phyloP scores from a whole-genome alignment of 1,140 invertebrate species.

The Zaprionus inermis region DNA sequence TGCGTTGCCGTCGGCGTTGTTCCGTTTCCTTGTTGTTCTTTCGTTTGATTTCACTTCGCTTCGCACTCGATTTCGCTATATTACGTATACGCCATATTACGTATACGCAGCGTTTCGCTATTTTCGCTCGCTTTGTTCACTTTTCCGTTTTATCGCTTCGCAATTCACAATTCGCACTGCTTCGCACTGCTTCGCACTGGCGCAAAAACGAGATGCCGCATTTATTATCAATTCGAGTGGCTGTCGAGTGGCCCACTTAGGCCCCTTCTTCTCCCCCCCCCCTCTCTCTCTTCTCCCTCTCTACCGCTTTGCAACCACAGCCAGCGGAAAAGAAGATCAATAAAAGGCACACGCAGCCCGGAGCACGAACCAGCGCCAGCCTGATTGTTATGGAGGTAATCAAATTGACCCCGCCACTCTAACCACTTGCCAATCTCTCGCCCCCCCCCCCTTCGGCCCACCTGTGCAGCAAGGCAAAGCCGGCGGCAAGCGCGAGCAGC shows the following conservation, averaged over 20 bases:
- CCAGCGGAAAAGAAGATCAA: conserved; percentile 23
- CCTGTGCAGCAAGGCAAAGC: background rate
- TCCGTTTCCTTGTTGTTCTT: conserved; percentile 7
- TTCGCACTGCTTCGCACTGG: conserved; percentile 37
- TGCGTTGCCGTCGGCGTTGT: conserved; percentile 22
- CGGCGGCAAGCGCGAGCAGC: background rate
- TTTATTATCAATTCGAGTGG: conserved; percentile 32
- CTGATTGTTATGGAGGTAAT: conserved; percentile 44
- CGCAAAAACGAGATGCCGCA: conserved; percentile 31
- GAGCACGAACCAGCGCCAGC: too few relatives aligned
- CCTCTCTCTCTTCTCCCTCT: background rate
- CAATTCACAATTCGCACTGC: conserved; percentile 15
- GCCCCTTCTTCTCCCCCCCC: background rate
- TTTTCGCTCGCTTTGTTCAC: conserved; percentile 34
- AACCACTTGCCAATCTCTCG: background rate
- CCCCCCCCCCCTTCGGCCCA: too few relatives aligned
- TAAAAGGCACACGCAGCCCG: conserved; percentile 22
- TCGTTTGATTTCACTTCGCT: conserved; percentile 15
- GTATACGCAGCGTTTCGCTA: background rate
- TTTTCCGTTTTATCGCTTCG: conserved; percentile 32
- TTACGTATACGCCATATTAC: too few relatives aligned
- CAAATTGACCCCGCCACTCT: conserved; percentile 23
- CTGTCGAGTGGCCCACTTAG: background rate
- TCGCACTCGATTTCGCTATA: background rate
- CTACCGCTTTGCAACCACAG: background rate